Conservation (phyloP, 2,797 vertebrate genomes). For the Brachymystax lenok region DNA sequence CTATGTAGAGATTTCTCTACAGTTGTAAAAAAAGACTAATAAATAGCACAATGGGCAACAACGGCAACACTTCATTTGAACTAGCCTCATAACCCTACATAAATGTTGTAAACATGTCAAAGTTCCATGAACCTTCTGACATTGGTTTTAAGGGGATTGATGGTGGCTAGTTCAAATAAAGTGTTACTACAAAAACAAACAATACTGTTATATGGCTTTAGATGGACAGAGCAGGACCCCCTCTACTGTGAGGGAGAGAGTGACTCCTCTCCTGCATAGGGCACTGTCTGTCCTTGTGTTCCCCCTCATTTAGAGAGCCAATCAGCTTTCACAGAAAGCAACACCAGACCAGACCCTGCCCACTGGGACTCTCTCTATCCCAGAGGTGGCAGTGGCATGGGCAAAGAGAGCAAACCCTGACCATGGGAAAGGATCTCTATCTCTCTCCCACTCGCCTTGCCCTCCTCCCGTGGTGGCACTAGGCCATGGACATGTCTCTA, state of each 20-base stretch:
- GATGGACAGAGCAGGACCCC: slow-evolving; percentile 31
- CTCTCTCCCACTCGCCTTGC: slow-evolving; percentile 19
- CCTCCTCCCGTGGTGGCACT: slow-evolving; percentile 23
- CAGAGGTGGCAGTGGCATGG: slow-evolving; percentile 23
- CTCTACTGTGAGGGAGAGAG: slow-evolving; percentile 20
- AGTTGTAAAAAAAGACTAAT: slow-evolving; percentile 25
- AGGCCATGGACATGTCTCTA: slow-evolving; percentile 50
- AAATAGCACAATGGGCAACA: slow-evolving; percentile 59
- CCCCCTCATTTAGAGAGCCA: slow-evolving; percentile 35
- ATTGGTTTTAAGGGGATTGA: background rate
- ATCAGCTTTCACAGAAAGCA: slow-evolving; percentile 81
- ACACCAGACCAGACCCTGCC: slow-evolving; percentile 9
- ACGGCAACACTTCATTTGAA: slow-evolving; percentile 37
- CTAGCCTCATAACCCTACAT: background rate
- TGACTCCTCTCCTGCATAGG: slow-evolving; percentile 32
- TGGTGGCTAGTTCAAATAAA: slow-evolving; percentile 8
- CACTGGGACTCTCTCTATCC: slow-evolving; percentile 22
- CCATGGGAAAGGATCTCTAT: slow-evolving; percentile 1
- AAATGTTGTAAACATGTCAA: background rate
- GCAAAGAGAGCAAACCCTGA: slow-evolving; percentile 9
- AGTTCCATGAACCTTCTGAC: background rate
- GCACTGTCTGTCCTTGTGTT: slow-evolving; percentile 32
- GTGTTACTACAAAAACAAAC: background rate
- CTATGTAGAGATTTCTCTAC: slow-evolving; percentile 22
- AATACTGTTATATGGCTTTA: slow-evolving; percentile 70